Base-by-base conservation (phyloP, 2,113 vertebrate species). In the Rhinopithecus roxellana region DNA sequence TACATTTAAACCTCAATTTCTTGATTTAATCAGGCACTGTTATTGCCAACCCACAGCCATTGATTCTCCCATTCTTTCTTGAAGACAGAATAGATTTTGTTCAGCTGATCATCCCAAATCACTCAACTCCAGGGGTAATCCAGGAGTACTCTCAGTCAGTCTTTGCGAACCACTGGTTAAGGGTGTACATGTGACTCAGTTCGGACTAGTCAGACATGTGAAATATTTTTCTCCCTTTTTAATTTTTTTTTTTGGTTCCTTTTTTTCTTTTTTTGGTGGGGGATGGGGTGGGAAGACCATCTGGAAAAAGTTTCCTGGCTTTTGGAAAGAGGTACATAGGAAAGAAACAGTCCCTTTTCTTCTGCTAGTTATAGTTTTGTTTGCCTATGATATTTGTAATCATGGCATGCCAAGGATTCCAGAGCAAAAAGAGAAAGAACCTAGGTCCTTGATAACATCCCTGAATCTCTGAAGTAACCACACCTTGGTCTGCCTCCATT, bases 391-490 rank as follows among this genome's bases (percentile, higher is more conserved):
- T 69, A 70, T 59, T 17, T 94, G 16, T 80, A 89, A 79, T 23
- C 55, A 79, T 12, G 38, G 5, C 22, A 75, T 79, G 38, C 72
- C 80, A 90, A 89, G 80, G 80, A 75, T 16, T 57, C 50, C 4
- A 89, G 27, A 83, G 43, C 25, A 79, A 94, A 92, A 72, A 92
- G 35, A 92, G 64, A 89, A 80, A 57, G 75, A 82, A 92, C 8
- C 6, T 50, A 48, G 48, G 43, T 86, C 61, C 52, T 75, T 78
- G 35, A 64, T 55, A 89, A 55, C 30, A 94, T 52, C 30, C 77
- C 43, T 48, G 20, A 77, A 64, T 20, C n/a, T 92, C 50, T 72
- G 40, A 88, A 70, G 40, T 70, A 45, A 88, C 6, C 12, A 72
- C 14, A 83, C 27, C 52, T 93, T 23, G 7, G 61, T 4, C 38